phyloP scores from a whole-genome alignment of 2,888 invertebrate genomes.

The Watsonalla cultraria region DNA sequence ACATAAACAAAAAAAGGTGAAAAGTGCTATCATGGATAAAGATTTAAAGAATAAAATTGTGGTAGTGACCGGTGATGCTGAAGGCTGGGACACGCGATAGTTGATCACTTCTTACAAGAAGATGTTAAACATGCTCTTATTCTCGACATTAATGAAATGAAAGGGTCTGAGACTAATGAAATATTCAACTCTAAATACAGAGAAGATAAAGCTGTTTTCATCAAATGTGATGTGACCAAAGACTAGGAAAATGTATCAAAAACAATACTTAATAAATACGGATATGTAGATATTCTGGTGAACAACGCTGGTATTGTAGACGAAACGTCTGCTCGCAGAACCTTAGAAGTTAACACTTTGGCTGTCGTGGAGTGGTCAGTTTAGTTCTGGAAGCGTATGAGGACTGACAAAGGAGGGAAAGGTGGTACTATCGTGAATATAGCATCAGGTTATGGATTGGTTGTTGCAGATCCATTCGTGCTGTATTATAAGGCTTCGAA shows the following conservation, averaged over 20 bases:
- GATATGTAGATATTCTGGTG: conserved; percentile 45
- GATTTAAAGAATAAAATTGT: conserved; percentile 28
- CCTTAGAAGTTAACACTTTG: conserved; percentile 33
- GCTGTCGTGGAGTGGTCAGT: conserved; percentile 41
- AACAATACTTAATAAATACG: conserved; percentile 25
- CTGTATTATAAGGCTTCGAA: conserved; percentile 79
- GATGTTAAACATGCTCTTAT: conserved; percentile 35
- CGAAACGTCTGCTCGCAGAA: conserved; percentile 12
- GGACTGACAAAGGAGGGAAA: conserved; percentile 60
- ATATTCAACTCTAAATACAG: conserved; percentile 59
- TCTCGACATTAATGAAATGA: conserved; percentile 26
- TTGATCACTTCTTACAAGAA: conserved; percentile 56
- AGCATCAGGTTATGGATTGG: conserved; percentile 73
- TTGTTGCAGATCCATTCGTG: conserved; percentile 51
- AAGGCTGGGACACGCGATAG: conserved; percentile 68
- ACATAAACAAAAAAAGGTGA: background rate
- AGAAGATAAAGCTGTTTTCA: conserved; percentile 51
- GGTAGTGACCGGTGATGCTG: conserved; percentile 70
- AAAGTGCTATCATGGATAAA: conserved; percentile 17
- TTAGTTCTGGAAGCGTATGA: conserved; percentile 72
- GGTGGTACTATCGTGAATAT: conserved; percentile 81
- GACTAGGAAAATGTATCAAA: conserved; percentile 52
- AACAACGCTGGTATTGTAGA: conserved; percentile 50
- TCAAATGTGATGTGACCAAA: conserved; percentile 63
- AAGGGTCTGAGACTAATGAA: conserved; percentile 41